Evolutionary conservation across 2,113 vertebrate genomes (phyloP), one percentile per base, ranked within the genome.

Genomic region (Hemibagrus wyckioides): DNA sequence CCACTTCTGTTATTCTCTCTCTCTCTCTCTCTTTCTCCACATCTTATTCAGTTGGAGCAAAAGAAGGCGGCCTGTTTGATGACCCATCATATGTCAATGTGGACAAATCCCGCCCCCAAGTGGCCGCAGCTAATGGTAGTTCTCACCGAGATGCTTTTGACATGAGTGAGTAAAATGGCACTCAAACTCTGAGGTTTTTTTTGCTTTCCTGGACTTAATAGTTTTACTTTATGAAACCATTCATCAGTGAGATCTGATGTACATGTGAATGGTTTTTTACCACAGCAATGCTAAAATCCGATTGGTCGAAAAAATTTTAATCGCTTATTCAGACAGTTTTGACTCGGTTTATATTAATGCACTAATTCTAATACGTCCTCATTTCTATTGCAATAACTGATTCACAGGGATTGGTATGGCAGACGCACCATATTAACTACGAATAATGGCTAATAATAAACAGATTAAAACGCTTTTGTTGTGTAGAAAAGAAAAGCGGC

Each of bases 11-110:
- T 83, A 0, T 80, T 89, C 44, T 77, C 17, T 76, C 91, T 94
- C 30, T 91, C 90, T 7, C 87, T 50, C 44, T 48, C 44, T 48
- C 44, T 48, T 8, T n/a, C 48, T 79, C 0, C 89, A 73, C 88
- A 8, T 82, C 87, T 92, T 5, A 88, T 65, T 61, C 28, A 95
- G 93, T 94, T 0, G 91, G 95, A 61, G 94, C 91, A 41, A 96
- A 96, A 92, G 94, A 95, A 52, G 90, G 80, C 1, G 94, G 50
- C 21, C 93, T 98, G 63, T 98, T 99, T 2, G 97, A 99, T 65
- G 98, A 99, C 88, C 98, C 98, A 0, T 99, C 98, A 0, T 99
- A 99, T 0, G 98, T 99, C 89, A 99, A 99, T 0, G 97, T 99
- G 91, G 97, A 99, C 89, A 99, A 98, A 91, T 88, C 95, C 1